Evolutionary conservation across 2,113 vertebrate genomes (phyloP).

Genomic region (Rhea americana): DNA sequence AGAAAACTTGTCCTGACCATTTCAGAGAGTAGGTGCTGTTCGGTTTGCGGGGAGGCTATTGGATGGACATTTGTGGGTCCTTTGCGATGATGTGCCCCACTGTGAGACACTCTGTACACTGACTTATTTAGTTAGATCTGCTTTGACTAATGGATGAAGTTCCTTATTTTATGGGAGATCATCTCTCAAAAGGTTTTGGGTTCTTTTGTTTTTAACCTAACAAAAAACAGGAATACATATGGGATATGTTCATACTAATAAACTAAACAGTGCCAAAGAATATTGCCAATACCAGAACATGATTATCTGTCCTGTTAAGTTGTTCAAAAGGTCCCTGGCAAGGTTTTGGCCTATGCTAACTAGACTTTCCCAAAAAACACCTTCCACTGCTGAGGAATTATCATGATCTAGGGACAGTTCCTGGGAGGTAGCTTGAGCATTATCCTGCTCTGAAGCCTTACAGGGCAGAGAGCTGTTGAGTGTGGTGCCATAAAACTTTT

Average conservation of each 20-base stretch:
- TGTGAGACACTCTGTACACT: background rate
- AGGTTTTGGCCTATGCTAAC: background rate
- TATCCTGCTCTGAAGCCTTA: background rate
- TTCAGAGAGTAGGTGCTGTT: background rate
- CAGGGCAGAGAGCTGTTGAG: background rate
- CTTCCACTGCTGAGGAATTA: background rate
- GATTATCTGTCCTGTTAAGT: background rate
- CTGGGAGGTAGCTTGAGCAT: background rate
- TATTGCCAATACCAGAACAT: background rate
- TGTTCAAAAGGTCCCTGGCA: background rate
- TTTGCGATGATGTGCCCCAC: fast-evolving
- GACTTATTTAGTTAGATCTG: background rate
- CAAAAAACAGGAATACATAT: background rate
- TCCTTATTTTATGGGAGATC: background rate
- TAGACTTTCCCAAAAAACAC: background rate
- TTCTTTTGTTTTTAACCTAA: background rate
- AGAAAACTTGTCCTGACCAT: background rate
- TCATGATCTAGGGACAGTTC: fast-evolving
- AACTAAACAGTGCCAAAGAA: background rate
- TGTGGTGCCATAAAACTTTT: background rate
- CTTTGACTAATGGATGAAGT: background rate
- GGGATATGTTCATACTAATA: background rate
- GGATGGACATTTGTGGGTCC: background rate
- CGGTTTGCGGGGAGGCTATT: background rate
- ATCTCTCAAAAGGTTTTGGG: background rate